Evolutionary conservation across 2,888 invertebrate species (phyloP).

Genomic region (Chromoteleia sp.): DNA sequence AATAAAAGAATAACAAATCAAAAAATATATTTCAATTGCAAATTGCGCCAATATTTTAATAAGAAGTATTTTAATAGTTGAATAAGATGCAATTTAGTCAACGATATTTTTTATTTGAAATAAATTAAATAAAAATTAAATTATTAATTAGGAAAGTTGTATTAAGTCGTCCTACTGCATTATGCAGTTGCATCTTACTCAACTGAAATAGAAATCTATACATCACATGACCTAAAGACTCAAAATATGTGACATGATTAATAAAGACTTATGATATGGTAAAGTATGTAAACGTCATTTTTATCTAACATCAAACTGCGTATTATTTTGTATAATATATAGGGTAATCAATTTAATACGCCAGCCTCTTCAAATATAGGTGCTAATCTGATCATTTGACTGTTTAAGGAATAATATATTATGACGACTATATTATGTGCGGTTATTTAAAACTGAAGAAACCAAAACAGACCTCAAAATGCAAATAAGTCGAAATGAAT

Average conservation of each 20-base stretch:
- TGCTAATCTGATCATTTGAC: constrained; percentile 34
- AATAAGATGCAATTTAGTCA: too few relatives aligned
- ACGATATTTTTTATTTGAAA: not conserved
- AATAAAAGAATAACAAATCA: too few relatives aligned
- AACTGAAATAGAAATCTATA: constrained; percentile 24
- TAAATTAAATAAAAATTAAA: not conserved
- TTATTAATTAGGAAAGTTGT: constrained; percentile 3
- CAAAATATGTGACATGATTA: constrained; percentile 33
- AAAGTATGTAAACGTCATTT: constrained; percentile 16
- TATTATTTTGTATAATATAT: constrained; percentile 27
- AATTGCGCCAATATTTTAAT: not conserved
- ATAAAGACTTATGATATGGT: constrained; percentile 2
- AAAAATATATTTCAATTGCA: too few relatives aligned
- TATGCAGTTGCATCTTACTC: constrained; percentile 12
- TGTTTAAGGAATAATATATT: not conserved
- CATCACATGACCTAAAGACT: constrained; percentile 40
- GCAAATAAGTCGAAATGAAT: not conserved
- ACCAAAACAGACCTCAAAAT: not conserved
- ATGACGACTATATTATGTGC: not conserved
- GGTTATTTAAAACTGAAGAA: constrained; percentile 2
- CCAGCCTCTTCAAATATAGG: constrained; percentile 1
- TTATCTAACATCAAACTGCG: constrained; percentile 19
- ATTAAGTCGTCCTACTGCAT: not conserved
- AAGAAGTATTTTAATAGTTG: too few relatives aligned
- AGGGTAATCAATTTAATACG: constrained; percentile 17